These are phyloP conservation scores for Cynopterus brachyotis DNA, from an alignment of 2,113 vertebrate genomes.

Conservation along the genomic window DNA sequence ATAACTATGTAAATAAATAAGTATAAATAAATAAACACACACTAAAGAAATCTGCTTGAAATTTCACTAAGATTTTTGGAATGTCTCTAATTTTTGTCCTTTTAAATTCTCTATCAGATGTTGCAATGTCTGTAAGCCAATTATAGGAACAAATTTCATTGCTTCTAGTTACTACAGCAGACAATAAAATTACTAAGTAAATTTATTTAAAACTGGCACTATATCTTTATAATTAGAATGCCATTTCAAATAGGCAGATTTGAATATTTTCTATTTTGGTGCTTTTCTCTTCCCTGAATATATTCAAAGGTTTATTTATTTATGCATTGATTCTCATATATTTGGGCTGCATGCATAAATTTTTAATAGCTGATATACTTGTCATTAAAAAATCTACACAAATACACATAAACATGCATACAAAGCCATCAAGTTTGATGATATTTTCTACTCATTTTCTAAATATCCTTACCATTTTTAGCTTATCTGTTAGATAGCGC, in stretches of 20 bases:
- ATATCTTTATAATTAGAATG: conserved; percentile 75
- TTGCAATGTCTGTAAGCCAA: not conserved
- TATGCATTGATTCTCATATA: conserved; percentile 75
- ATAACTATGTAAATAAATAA: not conserved
- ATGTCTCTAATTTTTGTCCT: not conserved
- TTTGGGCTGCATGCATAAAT: conserved; percentile 74
- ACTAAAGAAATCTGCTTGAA: not conserved
- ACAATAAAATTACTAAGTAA: conserved; percentile 32
- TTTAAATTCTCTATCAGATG: not conserved
- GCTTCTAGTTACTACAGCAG: not conserved
- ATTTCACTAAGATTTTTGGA: not conserved
- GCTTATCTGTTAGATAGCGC: conserved; percentile 76
- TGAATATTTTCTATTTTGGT: conserved; percentile 49
- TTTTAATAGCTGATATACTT: conserved; percentile 78
- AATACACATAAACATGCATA: not conserved
- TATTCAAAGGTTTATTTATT: conserved; percentile 77
- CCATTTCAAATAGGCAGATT: conserved; percentile 51
- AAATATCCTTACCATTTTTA: conserved; percentile 66
- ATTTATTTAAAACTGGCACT: conserved; percentile 63
- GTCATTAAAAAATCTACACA: conserved; percentile 33
- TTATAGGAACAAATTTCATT: not conserved
- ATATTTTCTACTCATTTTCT: conserved; percentile 72
- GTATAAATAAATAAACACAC: not conserved
- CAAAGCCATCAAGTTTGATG: not conserved
- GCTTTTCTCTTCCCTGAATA: conserved; percentile 33